Base-by-base conservation (phyloP, 2,888 invertebrate species). In the Gibbula magus region DNA sequence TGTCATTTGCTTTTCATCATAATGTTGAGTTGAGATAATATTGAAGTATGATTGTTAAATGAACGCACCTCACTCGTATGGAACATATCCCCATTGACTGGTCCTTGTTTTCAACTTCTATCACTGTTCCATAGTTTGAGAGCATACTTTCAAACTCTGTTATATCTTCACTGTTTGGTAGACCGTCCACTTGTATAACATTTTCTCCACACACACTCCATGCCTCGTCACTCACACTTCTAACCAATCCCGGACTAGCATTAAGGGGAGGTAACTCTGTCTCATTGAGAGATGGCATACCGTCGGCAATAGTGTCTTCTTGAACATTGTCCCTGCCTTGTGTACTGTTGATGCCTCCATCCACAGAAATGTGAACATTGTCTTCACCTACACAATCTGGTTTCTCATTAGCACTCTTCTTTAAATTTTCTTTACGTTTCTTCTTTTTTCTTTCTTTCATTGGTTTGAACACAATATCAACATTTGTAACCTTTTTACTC, bases 101-200 rank as follows among this genome's bases (percentile, higher is more conserved):
- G 7, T n/a, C 51, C 56, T 18, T 73, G 20, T 29, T 35, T 29
- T 78, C 39, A 10, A 45, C 20, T 16, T 74, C 74, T 32, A 73
- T 5, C 5, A 74, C 54, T 16, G 29, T 29, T 29, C 78, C 78
- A 56, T 54, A 78, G 53, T 52, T 35, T 10, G 51, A 73, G 16
- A 78, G 35, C 25, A 74, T 53, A 18, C 39, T 74, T 7, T 54
- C 73, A 5, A 78, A 56, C 13, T 56, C 53, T 39, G 39, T 45
- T 8, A 54, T 20, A 54, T 75, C 75, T 35, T 67, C 61, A 35
- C 32, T 32, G 10, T 45, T 32, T 8, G 79, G 79, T 32, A 76
- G 13, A 32, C 75, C 75, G 8, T 75, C 79, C 18, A 79, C 66
- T 32, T 79, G 75, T 22, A 79, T 73, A 29, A 79, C 79, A 56